These are phyloP conservation scores for Toxostoma redivivum DNA, from an alignment of 2,113 vertebrate species.

Conservation along the genomic window DNA sequence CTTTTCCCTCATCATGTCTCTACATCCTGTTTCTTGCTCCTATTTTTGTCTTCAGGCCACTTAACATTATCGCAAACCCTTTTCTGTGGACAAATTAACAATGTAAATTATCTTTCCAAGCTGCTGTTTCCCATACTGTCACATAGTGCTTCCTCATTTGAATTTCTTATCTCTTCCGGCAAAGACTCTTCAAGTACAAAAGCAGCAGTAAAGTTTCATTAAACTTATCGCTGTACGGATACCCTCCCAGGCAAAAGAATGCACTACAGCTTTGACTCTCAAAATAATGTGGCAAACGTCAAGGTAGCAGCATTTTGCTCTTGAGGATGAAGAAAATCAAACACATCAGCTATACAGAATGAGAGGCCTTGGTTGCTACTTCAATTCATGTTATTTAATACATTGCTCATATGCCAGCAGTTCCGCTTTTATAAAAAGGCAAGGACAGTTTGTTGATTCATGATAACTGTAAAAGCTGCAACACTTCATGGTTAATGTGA, in stretches of 20 bases:
- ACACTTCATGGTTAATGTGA: background rate
- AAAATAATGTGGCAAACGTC: background rate
- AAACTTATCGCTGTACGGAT: background rate
- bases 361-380: background rate
- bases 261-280: background rate
- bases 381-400: background rate
- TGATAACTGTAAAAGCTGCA: background rate
- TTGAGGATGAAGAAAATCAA: background rate
- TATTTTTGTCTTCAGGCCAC: slow-evolving; percentile 23
- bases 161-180: slow-evolving; percentile 26
- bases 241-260: background rate
- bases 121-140: slow-evolving; percentile 6
- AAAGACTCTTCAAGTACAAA: background rate
- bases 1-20: background rate
- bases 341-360: background rate
- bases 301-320: background rate
- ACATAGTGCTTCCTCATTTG: background rate
- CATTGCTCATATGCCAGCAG: background rate
- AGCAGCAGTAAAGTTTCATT: background rate
- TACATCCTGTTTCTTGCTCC: background rate
- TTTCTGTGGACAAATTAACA: slow-evolving; percentile 22
- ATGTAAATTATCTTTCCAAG: slow-evolving; percentile 11
- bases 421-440: background rate
- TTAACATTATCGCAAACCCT: background rate
- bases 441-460: slow-evolving; percentile 10